phyloP scores from a whole-genome alignment of 2,797 vertebrate species.

The Microchirus variegatus region DNA sequence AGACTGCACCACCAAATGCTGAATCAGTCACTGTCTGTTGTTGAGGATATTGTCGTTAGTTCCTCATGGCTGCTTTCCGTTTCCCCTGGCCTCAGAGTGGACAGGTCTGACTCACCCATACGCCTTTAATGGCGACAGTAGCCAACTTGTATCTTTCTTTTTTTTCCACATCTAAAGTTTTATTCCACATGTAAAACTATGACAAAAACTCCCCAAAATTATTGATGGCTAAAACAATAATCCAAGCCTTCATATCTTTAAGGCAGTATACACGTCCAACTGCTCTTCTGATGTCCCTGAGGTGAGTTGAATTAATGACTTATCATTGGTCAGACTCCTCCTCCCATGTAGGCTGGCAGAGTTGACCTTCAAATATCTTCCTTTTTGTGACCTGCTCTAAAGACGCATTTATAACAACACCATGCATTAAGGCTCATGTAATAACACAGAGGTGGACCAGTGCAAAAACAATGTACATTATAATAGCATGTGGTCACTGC shows the following conservation, averaged over 20 bases:
- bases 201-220: not conserved
- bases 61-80: conserved; percentile 21
- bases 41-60: not conserved
- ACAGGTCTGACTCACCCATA: conserved; percentile 53
- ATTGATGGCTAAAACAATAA: no score
- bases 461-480: no score
- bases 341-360: not conserved
- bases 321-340: not conserved
- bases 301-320: not conserved
- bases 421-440: not conserved
- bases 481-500: no score
- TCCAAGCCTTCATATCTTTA: no score
- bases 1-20: no score
- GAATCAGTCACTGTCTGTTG: no score
- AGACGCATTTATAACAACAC: not conserved
- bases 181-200: not conserved
- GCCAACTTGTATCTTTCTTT: not conserved
- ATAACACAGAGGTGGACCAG: no score
- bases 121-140: conserved; percentile 5
- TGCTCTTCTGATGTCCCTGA: not conserved
- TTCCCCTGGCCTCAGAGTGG: conserved; percentile 2
- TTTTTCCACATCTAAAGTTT: not conserved
- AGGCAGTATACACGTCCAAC: not conserved
- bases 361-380: not conserved
- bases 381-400: not conserved